Conservation (phyloP, 2,797 vertebrate species). For the Eupleurogrammus muticus region DNA sequence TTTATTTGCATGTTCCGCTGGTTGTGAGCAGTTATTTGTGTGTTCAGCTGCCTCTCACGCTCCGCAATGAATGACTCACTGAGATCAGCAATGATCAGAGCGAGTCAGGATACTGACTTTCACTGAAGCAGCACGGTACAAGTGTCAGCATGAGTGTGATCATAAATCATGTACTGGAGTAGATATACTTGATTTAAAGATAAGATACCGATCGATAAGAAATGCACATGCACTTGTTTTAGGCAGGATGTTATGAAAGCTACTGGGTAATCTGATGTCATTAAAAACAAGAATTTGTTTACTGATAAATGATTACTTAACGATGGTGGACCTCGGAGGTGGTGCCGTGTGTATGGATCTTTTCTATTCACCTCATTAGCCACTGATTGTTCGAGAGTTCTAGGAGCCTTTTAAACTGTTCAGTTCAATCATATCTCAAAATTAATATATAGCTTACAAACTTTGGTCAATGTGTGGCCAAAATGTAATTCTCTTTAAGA, state of each 20-base stretch:
- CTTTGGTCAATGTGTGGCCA: background rate
- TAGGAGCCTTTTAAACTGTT: too few relatives aligned
- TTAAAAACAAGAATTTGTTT: background rate
- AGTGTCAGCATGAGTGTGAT: background rate
- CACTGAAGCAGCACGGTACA: background rate
- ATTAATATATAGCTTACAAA: background rate
- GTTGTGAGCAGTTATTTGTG: too few relatives aligned
- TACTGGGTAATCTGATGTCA: background rate
- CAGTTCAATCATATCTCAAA: background rate
- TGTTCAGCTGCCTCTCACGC: constrained; percentile 18
- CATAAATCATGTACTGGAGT: background rate
- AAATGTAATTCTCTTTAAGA: constrained; percentile 5
- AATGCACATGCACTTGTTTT: constrained; percentile 1
- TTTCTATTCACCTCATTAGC: too few relatives aligned
- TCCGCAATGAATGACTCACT: background rate
- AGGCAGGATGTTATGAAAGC: background rate
- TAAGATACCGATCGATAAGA: background rate
- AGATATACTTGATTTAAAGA: background rate
- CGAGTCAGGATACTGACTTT: background rate
- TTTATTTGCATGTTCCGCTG: constrained; percentile 5
- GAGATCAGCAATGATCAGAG: constrained; percentile 21
- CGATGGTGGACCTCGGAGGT: background rate
- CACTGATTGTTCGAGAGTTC: background rate
- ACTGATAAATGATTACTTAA: background rate
- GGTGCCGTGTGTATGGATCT: too few relatives aligned